Conservation (phyloP, 2,888 invertebrate genomes). For the Yponomeuta plumbellus region DNA sequence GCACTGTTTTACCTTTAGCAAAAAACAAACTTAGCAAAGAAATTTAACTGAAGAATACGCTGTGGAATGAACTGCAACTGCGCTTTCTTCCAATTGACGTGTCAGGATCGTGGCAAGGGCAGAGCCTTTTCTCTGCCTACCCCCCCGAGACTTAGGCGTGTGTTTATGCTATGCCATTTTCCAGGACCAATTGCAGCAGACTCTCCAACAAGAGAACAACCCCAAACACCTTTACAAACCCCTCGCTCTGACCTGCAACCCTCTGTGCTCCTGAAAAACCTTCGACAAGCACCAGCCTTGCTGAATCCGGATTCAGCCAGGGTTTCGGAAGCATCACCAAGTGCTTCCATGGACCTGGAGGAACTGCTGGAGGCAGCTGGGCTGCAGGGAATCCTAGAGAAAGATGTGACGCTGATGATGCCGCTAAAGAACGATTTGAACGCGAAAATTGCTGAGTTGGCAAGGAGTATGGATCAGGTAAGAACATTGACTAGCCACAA, state of each 20-base stretch:
- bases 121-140: too few relatives aligned
- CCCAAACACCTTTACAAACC: background rate
- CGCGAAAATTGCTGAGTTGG: slow-evolving; percentile 65
- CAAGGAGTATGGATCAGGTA: slow-evolving; percentile 45
- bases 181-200: slow-evolving; percentile 4
- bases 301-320: slow-evolving; percentile 24
- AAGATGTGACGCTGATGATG: slow-evolving; percentile 65
- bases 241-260: background rate
- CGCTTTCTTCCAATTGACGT: background rate
- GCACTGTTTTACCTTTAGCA: too few relatives aligned
- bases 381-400: slow-evolving; percentile 58
- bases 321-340: background rate
- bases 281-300: slow-evolving; percentile 30
- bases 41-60: background rate
- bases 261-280: background rate
- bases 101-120: too few relatives aligned
- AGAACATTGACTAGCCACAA: too few relatives aligned
- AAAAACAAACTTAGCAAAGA: background rate
- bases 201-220: background rate
- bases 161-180: background rate
- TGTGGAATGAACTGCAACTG: too few relatives aligned
- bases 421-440: slow-evolving; percentile 71
- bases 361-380: slow-evolving; percentile 56
- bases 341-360: slow-evolving; percentile 37
- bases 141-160: too few relatives aligned